phyloP scores from a whole-genome alignment of 2,113 vertebrate genomes.

The Chamaetylas fuelleborni region DNA sequence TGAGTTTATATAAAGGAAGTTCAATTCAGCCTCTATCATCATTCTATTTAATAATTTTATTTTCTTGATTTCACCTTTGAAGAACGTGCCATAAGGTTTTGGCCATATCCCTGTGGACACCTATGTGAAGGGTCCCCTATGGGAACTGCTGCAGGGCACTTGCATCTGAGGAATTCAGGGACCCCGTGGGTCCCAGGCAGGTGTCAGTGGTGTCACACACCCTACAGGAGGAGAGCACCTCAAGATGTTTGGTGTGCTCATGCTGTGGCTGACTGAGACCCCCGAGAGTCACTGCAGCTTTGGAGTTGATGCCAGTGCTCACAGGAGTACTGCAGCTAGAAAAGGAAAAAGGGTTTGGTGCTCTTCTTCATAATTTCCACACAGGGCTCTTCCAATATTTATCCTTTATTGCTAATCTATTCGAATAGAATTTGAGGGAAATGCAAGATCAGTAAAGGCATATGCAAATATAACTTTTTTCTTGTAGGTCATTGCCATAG shows the following conservation, averaged over 20 bases:
- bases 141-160: neutral
- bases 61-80: neutral
- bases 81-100: neutral
- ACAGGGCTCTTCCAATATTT: neutral
- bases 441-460: constrained; percentile 50
- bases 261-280: neutral
- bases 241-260: neutral
- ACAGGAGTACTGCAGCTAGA: neutral
- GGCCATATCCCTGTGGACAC: neutral
- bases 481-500: constrained; percentile 69
- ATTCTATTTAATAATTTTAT: neutral
- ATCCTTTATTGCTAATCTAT: constrained; percentile 43
- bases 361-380: neutral
- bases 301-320: neutral
- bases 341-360: neutral
- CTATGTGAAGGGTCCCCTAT: neutral
- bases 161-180: neutral
- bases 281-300: neutral
- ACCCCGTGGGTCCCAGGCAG: neutral
- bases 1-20: neutral
- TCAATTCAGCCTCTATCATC: neutral
- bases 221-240: neutral
- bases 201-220: neutral
- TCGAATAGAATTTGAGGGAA: constrained; percentile 12
- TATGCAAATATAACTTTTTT: constrained; percentile 64